These are phyloP conservation scores for Chrosomus eos DNA, from an alignment of 2,797 vertebrate genomes.

Conservation along the genomic window DNA sequence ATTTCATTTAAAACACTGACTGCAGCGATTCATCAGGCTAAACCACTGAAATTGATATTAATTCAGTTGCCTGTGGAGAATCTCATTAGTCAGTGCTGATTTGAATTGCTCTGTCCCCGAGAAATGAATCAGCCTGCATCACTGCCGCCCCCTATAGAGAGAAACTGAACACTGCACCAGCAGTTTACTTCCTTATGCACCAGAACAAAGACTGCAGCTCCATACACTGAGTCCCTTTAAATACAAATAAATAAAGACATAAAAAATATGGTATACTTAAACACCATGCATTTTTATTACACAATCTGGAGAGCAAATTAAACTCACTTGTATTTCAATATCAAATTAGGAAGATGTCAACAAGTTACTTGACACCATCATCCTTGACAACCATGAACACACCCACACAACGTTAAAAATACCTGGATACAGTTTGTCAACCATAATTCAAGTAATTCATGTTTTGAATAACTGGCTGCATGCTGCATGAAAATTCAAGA, in stretches of 20 bases:
- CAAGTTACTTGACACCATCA: not conserved
- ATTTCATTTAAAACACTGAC: conserved; percentile 20
- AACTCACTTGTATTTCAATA: not conserved
- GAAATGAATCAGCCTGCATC: not conserved
- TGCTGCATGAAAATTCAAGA: not conserved
- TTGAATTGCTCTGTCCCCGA: not conserved
- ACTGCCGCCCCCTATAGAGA: conserved; percentile 19
- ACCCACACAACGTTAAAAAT: not conserved
- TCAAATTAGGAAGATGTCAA: not conserved
- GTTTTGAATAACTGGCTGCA: not conserved
- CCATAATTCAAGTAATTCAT: too few relatives aligned
- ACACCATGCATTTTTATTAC: not conserved
- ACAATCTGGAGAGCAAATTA: not conserved
- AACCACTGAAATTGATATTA: conserved; percentile 29
- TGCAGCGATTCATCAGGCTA: conserved; percentile 4
- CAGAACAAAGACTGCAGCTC: not conserved
- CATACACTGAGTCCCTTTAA: not conserved
- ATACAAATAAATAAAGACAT: not conserved
- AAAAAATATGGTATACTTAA: not conserved
- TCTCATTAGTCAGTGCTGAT: conserved; percentile 2
- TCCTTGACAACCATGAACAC: not conserved
- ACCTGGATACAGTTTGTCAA: not conserved
- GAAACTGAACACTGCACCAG: not conserved
- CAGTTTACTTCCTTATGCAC: not conserved
- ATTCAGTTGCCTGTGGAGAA: not conserved